These are phyloP conservation scores for Drosophila niveifrons DNA, from an alignment of 2,888 invertebrate genomes.

Conservation along the genomic window DNA sequence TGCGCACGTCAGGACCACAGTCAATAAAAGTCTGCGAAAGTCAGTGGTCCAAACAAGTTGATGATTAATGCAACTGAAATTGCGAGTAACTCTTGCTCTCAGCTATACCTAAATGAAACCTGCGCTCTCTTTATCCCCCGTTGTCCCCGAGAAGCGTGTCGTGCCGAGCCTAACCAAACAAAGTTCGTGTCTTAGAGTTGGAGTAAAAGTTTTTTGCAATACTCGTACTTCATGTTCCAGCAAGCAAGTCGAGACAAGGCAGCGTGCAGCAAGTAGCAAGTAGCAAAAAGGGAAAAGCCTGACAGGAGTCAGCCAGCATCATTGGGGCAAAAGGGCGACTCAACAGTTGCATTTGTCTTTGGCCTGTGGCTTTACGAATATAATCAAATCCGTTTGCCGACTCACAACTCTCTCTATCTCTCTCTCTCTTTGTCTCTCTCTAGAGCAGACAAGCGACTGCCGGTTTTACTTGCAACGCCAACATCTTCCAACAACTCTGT, in stretches of 20 bases:
- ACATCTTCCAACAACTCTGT: slow-evolving; percentile 34
- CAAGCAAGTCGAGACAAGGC: slow-evolving; percentile 7
- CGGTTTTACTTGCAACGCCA: slow-evolving; percentile 7
- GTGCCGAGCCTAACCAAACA: slow-evolving; percentile 16
- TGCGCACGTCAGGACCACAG: slow-evolving; percentile 33
- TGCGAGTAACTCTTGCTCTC: slow-evolving; percentile 47
- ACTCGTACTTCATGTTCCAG: slow-evolving; percentile 12
- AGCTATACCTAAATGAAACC: slow-evolving; percentile 59
- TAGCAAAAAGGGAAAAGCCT: background rate
- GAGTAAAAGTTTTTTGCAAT: slow-evolving; percentile 39
- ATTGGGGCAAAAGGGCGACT: slow-evolving; percentile 36
- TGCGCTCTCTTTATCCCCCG: slow-evolving; percentile 19
- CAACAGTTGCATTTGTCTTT: slow-evolving; percentile 63
- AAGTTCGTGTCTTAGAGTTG: slow-evolving; percentile 47
- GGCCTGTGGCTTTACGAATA: slow-evolving; percentile 47
- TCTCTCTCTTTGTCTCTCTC: background rate
- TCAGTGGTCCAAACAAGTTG: slow-evolving; percentile 67
- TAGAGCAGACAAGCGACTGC: background rate
- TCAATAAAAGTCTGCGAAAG: slow-evolving; percentile 71
- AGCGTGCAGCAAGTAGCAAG: slow-evolving; percentile 1
- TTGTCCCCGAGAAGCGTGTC: too few species aligned
- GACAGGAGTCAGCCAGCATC: slow-evolving; percentile 7
- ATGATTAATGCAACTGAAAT: slow-evolving; percentile 75
- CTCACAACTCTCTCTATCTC: slow-evolving; percentile 2
- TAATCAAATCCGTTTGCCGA: slow-evolving; percentile 60